A percentile compares a stretch with the other conserved stretches of the same genome.
Evolutionary conservation across 2,888 invertebrate species (phyloP).

Genomic region (Lagria hirta): DNA sequence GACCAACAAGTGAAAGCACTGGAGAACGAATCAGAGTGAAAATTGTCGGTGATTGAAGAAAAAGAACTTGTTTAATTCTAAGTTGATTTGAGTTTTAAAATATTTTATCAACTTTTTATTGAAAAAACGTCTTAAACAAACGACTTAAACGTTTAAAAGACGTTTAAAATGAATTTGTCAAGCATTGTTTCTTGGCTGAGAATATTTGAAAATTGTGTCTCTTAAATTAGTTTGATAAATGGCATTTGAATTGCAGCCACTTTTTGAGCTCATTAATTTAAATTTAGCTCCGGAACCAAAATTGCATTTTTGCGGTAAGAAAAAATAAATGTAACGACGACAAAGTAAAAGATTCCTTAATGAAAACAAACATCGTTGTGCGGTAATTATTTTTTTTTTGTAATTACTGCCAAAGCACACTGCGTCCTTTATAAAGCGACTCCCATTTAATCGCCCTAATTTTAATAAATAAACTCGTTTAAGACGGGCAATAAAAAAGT

Average conservation of each 20-base stretch:
- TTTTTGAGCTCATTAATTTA: constrained; percentile 8
- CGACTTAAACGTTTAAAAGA: too few relatives aligned
- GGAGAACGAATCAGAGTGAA: too few relatives aligned
- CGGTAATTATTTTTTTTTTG: constrained; percentile 14
- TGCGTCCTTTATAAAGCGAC: constrained; percentile 22
- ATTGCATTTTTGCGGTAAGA: constrained; percentile 2
- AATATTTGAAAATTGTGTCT: too few relatives aligned
- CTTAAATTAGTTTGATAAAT: constrained; percentile 11
- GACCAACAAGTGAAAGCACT: too few relatives aligned
- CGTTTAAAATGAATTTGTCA: too few relatives aligned
- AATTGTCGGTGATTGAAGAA: too few relatives aligned
- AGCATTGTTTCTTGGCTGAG: too few relatives aligned
- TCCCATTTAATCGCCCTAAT: constrained; percentile 29
- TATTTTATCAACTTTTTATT: too few relatives aligned
- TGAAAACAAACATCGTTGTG: constrained; percentile 18
- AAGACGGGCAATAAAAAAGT: constrained; percentile 45
- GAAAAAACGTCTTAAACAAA: too few relatives aligned
- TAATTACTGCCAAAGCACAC: constrained; percentile 17
- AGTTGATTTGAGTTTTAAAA: too few relatives aligned
- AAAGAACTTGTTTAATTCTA: too few relatives aligned
- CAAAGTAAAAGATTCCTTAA: constrained; percentile 19
- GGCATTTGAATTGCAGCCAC: constrained; percentile 5
- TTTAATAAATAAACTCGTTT: constrained; percentile 42
- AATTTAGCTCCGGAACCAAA: constrained; percentile 3
- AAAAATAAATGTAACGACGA: constrained; percentile 5